Percentiles rank a stretch among this genome's conserved stretches.
phyloP scores from a whole-genome alignment of 2,888 invertebrate species.

The Dimorphilus gyrociliatus region DNA sequence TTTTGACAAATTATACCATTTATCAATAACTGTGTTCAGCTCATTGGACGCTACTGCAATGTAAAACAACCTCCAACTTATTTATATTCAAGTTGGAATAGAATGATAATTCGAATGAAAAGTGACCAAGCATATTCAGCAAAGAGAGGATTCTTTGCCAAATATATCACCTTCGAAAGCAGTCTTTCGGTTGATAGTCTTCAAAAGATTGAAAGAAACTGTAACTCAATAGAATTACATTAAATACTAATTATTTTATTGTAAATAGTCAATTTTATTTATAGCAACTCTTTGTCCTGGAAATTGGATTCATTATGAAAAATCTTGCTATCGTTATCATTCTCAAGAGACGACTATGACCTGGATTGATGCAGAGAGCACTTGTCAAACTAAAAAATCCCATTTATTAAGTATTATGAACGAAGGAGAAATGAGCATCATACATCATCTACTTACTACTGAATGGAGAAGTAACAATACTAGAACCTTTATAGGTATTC shows the following conservation, averaged over 20 bases:
- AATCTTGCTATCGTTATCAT: constrained; percentile 1
- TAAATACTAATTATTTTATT: too few species aligned
- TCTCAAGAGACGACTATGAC: neutral
- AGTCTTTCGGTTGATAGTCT: too few species aligned
- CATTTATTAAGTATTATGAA: constrained; percentile 5
- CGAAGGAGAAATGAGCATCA: constrained; percentile 3
- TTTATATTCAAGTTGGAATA: neutral
- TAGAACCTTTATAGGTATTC: constrained; percentile 3
- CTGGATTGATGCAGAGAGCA: constrained; percentile 4
- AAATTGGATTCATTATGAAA: constrained; percentile 2
- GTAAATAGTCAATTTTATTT: neutral
- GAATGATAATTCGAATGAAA: neutral
- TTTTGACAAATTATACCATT: neutral
- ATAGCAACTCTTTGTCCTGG: neutral
- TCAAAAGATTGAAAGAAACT: too few species aligned
- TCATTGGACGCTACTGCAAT: neutral
- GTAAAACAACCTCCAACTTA: neutral
- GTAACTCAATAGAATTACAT: too few species aligned
- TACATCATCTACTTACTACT: constrained; percentile 5
- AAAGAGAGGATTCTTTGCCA: too few species aligned
- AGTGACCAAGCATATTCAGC: too few species aligned
- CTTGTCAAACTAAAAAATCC: neutral
- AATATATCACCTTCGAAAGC: too few species aligned
- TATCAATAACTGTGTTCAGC: neutral
- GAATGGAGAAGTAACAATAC: constrained; percentile 3